These are phyloP conservation scores for Chironomus tentans DNA, from an alignment of 2,888 invertebrate species.

Conservation along the genomic window DNA sequence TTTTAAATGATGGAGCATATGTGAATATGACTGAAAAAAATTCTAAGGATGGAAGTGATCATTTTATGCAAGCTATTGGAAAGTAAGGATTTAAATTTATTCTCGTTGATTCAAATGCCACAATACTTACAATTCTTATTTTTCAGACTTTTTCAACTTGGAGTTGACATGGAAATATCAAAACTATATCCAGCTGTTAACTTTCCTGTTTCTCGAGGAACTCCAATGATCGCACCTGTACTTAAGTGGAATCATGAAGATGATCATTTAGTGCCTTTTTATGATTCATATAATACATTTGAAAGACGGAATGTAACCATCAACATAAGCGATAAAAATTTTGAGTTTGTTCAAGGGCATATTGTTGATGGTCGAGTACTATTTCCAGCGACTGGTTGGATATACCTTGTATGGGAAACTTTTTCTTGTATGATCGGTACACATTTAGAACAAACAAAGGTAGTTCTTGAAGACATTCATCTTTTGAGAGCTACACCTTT, in stretches of 20 bases:
- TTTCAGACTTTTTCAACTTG: slow-evolving; percentile 62
- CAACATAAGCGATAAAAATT: slow-evolving; percentile 54
- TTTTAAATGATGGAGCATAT: slow-evolving; percentile 47
- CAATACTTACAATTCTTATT: too few species aligned
- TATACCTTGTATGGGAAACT: slow-evolving; percentile 68
- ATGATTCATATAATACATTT: slow-evolving; percentile 54
- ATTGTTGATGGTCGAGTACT: slow-evolving; percentile 73
- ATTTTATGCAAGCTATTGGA: slow-evolving; percentile 42
- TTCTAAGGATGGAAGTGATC: slow-evolving; percentile 43
- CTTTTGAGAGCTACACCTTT: slow-evolving; percentile 78
- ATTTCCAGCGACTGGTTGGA: slow-evolving; percentile 77
- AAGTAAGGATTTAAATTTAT: slow-evolving; percentile 36
- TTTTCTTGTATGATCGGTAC: slow-evolving; percentile 53
- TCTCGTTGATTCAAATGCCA: slow-evolving; percentile 31
- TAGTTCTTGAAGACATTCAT: slow-evolving; percentile 74
- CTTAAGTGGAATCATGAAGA: slow-evolving; percentile 81
- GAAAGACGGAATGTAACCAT: slow-evolving; percentile 55
- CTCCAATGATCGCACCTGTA: slow-evolving; percentile 67
- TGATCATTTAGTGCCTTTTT: slow-evolving; percentile 64
- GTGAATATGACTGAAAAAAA: slow-evolving; percentile 52
- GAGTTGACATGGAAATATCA: slow-evolving; percentile 63
- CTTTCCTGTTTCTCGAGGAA: too few species aligned
- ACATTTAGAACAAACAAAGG: slow-evolving; percentile 58
- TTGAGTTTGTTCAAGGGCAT: slow-evolving; percentile 68
- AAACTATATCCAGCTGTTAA: slow-evolving; percentile 56